Percentiles rank a stretch among this genome's conserved stretches.
Evolutionary conservation across 2,888 invertebrate species (phyloP).

Genomic region (Heliconius hortense): DNA sequence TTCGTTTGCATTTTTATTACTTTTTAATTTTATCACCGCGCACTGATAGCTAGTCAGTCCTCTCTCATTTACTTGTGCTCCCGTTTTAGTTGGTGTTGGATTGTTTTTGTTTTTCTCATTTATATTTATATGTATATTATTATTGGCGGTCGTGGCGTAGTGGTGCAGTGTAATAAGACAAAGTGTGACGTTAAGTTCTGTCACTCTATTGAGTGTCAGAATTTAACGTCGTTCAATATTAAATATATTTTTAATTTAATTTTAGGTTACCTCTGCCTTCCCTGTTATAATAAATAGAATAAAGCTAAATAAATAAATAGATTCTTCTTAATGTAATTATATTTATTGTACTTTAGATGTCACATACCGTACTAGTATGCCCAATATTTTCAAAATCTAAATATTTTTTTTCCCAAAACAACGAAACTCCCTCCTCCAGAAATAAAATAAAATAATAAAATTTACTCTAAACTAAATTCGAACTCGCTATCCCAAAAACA

Average conservation of each 20-base stretch:
- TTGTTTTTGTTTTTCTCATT: constrained; percentile 20
- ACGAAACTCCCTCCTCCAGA: too few species aligned
- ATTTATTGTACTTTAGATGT: too few species aligned
- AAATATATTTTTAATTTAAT: too few species aligned
- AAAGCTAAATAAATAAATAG: background rate
- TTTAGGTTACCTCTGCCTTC: background rate
- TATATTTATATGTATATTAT: background rate
- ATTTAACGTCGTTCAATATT: too few species aligned
- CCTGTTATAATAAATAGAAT: too few species aligned
- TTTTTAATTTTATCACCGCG: constrained; percentile 57
- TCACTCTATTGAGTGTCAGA: background rate
- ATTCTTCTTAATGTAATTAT: too few species aligned
- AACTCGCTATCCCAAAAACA: background rate
- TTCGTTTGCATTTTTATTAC: constrained; percentile 68
- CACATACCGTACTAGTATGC: too few species aligned
- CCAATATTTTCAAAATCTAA: too few species aligned
- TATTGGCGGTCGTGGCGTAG: too few species aligned
- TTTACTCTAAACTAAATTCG: background rate
- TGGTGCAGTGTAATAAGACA: background rate
- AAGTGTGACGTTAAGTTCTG: background rate
- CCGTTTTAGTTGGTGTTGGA: constrained; percentile 24
- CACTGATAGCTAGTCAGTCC: constrained; percentile 41
- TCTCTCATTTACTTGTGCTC: constrained; percentile 25
- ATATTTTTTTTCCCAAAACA: too few species aligned
- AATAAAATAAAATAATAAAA: background rate